Percentiles rank a stretch among this genome's conserved stretches.
Conservation (phyloP, 2,888 invertebrate genomes). For the Gari tellinella region DNA sequence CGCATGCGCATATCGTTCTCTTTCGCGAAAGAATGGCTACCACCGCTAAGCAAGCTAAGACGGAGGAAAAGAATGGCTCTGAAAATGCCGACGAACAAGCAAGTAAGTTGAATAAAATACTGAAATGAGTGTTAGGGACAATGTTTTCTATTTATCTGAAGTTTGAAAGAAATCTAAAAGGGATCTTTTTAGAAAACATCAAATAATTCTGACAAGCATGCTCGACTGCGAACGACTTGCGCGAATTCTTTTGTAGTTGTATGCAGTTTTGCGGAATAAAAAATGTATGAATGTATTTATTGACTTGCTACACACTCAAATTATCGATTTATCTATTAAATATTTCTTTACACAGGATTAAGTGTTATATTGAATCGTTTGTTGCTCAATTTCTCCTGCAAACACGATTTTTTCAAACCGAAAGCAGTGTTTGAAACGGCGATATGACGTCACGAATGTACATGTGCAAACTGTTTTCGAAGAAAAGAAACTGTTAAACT, state of each 20-base stretch:
- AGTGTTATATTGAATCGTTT: no score
- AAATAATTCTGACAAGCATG: conserved; percentile 13
- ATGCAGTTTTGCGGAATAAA: neutral
- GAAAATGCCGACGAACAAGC: conserved; percentile 82
- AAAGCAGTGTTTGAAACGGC: conserved; percentile 36
- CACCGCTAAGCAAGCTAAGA: conserved; percentile 81
- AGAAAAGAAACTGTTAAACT: no score
- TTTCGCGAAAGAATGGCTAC: conserved; percentile 82
- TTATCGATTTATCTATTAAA: no score
- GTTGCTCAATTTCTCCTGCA: no score
- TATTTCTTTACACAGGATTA: no score
- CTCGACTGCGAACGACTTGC: conserved; percentile 46
- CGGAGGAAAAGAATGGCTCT: conserved; percentile 83
- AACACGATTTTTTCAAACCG: conserved; percentile 30
- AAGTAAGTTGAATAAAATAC: conserved; percentile 65
- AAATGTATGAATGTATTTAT: neutral
- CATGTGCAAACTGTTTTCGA: neutral
- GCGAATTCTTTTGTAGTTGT: conserved; percentile 37
- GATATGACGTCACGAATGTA: conserved; percentile 28
- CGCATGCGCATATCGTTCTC: conserved; percentile 68
- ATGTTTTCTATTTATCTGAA: no score
- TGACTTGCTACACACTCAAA: no score
- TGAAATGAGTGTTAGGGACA: no score
- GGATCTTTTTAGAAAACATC: neutral
- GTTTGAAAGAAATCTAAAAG: no score